Evolutionary conservation across 2,888 invertebrate genomes (phyloP).

Genomic region (Sesia bembeciformis): DNA sequence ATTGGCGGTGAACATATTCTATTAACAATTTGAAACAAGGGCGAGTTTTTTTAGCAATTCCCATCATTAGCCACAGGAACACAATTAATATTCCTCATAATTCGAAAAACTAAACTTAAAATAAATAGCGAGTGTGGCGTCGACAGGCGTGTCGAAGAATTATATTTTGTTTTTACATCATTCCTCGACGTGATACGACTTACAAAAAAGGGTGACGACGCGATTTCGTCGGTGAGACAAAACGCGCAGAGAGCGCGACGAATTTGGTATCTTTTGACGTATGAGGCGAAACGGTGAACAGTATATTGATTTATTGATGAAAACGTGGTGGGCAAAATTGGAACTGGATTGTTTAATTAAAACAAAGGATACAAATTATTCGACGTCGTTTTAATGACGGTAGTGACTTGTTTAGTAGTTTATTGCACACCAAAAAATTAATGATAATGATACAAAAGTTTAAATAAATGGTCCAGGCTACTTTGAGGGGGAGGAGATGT

Average conservation of each 20-base stretch:
- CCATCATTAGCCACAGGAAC: slow-evolving; percentile 7
- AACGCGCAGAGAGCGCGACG: slow-evolving; percentile 30
- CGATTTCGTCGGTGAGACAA: slow-evolving; percentile 39
- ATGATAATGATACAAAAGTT: too few species aligned
- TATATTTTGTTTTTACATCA: slow-evolving; percentile 58
- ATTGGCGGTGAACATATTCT: too few species aligned
- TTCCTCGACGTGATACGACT: slow-evolving; percentile 40
- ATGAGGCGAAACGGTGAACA: slow-evolving; percentile 7
- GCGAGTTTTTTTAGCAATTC: not conserved
- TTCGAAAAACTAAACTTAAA: slow-evolving; percentile 39
- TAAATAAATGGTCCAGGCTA: too few species aligned
- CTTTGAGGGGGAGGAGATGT: too few species aligned
- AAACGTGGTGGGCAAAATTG: too few species aligned
- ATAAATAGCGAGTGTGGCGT: slow-evolving; percentile 45
- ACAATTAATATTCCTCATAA: slow-evolving; percentile 27
- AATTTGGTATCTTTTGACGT: slow-evolving; percentile 15
- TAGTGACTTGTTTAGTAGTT: too few species aligned
- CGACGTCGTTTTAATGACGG: too few species aligned
- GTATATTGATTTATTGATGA: slow-evolving; percentile 5
- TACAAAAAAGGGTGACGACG: slow-evolving; percentile 50
- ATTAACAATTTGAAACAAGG: not conserved
- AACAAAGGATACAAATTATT: too few species aligned
- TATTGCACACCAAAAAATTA: too few species aligned
- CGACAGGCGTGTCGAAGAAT: slow-evolving; percentile 58
- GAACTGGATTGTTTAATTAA: too few species aligned